Evolutionary conservation across 2,888 invertebrate species (phyloP).

Genomic region (Abrostola tripartita): DNA sequence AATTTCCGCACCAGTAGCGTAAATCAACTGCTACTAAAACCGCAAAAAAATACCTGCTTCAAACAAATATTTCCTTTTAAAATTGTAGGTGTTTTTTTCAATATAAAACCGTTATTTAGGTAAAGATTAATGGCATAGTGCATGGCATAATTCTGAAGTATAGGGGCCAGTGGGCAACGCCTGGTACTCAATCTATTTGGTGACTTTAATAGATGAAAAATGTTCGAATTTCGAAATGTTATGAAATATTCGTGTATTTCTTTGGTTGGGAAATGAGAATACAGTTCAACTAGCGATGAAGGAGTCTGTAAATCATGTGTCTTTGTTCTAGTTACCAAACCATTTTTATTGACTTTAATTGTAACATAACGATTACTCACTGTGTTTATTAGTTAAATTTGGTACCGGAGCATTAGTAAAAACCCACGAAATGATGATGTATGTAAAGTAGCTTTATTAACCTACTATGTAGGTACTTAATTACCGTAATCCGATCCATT

Average conservation of each 20-base stretch:
- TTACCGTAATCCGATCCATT: too few species aligned
- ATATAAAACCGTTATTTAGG: conserved; percentile 25
- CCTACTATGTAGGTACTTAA: too few species aligned
- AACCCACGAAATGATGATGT: too few species aligned
- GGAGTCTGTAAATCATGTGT: too few species aligned
- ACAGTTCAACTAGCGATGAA: too few species aligned
- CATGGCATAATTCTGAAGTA: conserved; percentile 17
- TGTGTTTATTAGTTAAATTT: too few species aligned
- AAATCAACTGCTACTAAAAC: conserved; percentile 58
- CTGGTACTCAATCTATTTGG: conserved; percentile 38
- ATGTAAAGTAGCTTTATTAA: too few species aligned
- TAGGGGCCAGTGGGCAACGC: conserved; percentile 14
- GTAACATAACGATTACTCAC: too few species aligned
- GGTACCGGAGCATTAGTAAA: too few species aligned
- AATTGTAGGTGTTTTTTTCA: conserved; percentile 15
- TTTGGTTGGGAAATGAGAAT: conserved; percentile 3
- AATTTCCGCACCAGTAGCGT: conserved; percentile 53
- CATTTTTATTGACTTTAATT: too few species aligned
- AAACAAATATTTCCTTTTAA: conserved; percentile 49
- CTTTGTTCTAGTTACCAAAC: too few species aligned
- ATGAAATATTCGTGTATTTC: conserved; percentile 29
- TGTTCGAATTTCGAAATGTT: too few species aligned
- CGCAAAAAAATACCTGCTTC: conserved; percentile 50
- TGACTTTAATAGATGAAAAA: conserved; percentile 46
- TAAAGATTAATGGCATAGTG: conserved; percentile 8